These are phyloP conservation scores for Drymodes brunneopygia DNA, from an alignment of 2,113 vertebrate genomes.

Conservation along the genomic window DNA sequence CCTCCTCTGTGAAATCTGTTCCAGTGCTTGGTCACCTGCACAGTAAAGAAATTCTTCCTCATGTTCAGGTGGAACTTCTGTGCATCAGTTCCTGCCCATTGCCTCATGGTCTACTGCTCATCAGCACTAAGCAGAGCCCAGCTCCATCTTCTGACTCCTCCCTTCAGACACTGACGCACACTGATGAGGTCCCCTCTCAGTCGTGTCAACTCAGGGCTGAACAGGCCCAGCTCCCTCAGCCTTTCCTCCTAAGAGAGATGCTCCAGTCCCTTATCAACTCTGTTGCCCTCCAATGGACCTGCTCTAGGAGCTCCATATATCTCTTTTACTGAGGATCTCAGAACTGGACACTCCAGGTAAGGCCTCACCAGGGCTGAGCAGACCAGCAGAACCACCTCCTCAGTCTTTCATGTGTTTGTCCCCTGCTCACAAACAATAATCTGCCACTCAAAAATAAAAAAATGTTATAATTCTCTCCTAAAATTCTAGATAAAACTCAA, in stretches of 20 bases:
- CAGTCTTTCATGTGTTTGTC: not conserved
- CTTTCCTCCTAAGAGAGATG: not conserved
- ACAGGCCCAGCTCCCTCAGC: too few species aligned
- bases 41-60: not conserved
- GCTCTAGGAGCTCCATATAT: too few species aligned
- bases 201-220: rapidly evolving
- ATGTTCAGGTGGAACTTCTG: not conserved
- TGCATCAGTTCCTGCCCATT: not conserved
- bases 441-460: not conserved
- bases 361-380: not conserved
- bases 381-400: not conserved
- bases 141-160: not conserved
- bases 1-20: rapidly evolving
- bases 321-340: not conserved
- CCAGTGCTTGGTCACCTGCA: rapidly evolving
- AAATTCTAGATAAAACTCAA: not conserved
- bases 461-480: not conserved
- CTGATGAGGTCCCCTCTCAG: not conserved
- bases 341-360: not conserved
- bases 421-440: not conserved
- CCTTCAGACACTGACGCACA: too few species aligned
- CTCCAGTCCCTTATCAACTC: not conserved
- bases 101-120: rapidly evolving
- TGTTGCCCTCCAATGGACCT: not conserved
- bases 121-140: not conserved